phyloP scores from a whole-genome alignment of 2,113 vertebrate genomes.

The Centrocercus urophasianus region DNA sequence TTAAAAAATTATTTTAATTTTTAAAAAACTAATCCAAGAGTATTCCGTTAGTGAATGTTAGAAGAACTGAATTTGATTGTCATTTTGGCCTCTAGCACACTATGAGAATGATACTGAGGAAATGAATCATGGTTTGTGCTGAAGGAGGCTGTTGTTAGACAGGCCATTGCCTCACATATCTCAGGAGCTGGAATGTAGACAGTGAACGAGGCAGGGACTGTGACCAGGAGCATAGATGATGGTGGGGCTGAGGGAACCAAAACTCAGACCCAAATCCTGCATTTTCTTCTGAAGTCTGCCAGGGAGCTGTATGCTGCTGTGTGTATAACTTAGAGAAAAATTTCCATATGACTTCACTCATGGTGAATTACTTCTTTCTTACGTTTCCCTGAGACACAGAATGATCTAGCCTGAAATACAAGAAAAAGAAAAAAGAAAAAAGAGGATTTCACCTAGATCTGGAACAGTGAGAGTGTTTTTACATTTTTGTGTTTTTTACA shows the following conservation, averaged over 20 bases:
- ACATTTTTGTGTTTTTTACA: background rate
- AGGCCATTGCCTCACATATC: background rate
- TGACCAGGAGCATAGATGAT: background rate
- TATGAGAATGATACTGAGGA: constrained; percentile 26
- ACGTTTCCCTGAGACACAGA: background rate
- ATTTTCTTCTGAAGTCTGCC: background rate
- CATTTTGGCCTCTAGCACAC: constrained; percentile 19
- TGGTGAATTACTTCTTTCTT: background rate
- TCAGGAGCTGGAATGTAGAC: background rate
- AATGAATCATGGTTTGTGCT: constrained; percentile 43
- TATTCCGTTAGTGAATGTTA: background rate
- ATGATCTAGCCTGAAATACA: background rate
- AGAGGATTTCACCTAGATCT: background rate
- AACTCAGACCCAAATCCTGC: background rate
- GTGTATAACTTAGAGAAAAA: background rate
- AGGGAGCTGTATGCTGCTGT: background rate
- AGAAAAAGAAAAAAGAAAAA: background rate
- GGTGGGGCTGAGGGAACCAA: background rate
- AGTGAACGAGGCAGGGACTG: background rate
- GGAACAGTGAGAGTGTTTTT: background rate
- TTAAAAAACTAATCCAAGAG: background rate
- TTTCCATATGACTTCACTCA: background rate
- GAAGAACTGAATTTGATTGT: background rate
- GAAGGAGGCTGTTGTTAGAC: background rate
- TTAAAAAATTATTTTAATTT: background rate